Conservation (phyloP, 2,113 vertebrate genomes). For the Phoxinus phoxinus region DNA sequence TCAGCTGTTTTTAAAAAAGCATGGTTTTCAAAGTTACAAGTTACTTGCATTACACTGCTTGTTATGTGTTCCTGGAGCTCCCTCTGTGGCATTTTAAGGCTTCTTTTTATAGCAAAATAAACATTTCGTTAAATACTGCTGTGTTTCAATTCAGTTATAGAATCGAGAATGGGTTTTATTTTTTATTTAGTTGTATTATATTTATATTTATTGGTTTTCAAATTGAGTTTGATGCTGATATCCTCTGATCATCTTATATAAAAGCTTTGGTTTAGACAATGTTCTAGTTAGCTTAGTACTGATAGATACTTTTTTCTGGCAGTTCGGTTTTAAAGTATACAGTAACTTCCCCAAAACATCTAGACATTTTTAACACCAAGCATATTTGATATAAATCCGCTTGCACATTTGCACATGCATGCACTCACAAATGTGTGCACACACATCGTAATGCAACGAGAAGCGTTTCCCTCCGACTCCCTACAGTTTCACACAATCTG, state of each 20-base stretch:
- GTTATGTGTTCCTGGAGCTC: too few species aligned
- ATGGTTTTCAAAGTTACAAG: too few species aligned
- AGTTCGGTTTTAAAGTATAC: neutral
- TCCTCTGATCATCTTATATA: neutral
- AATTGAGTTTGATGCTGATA: neutral
- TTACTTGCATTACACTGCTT: too few species aligned
- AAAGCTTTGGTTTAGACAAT: neutral
- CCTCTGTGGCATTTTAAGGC: too few species aligned
- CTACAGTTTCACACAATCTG: slow-evolving; percentile 23
- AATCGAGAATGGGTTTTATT: too few species aligned
- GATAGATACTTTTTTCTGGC: neutral
- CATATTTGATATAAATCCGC: neutral
- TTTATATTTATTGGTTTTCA: neutral
- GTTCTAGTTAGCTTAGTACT: neutral
- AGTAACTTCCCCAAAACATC: neutral
- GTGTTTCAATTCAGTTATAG: too few species aligned
- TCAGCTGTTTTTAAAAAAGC: too few species aligned
- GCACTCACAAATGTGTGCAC: neutral
- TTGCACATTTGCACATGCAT: neutral
- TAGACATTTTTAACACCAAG: neutral
- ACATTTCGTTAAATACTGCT: too few species aligned
- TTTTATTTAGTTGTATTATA: too few species aligned
- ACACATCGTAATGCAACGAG: neutral
- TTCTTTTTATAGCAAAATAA: too few species aligned
- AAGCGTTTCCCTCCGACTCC: slow-evolving; percentile 31